Evolutionary conservation across 2,888 invertebrate species (phyloP), one percentile per base, ranked within the genome.

Genomic region (Aplocera efformata): DNA sequence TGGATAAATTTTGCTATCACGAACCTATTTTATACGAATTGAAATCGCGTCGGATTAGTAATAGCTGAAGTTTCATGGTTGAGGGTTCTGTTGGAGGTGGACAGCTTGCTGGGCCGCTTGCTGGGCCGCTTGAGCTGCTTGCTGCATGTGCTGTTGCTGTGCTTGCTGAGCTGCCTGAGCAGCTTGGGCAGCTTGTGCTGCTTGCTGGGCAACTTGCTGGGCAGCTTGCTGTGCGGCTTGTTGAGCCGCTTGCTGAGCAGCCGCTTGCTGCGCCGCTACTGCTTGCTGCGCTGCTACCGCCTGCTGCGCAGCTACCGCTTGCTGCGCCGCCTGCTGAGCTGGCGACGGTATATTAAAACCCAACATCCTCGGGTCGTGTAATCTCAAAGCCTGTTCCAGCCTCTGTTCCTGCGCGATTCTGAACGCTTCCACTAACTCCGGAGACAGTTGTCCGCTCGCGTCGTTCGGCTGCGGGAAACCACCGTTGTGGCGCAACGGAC

Each of bases 41-140:
- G 81, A 84, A 85, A 88, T 84, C 82, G 83, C 81, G 58, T 88
- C 83, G 74, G 84, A 85, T 93, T 93, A 94, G 93, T 93, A 93
- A 90, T 93, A 93, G 89, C 90, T 92, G 88, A 93, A 93, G 85
- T 93, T 93, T 94, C 94, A 94, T 91, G 94, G 90, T 69, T 91
- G 91, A 62, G 89, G 85, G 62, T 88, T 88, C 60, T 89, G 76
- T 70, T 91, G 83, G 39, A 88, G 76, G 60, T 88, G 81, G 57
- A 90, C 90, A 58, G 90, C 90, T 69, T 86, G 85, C 40, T 88
- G 88, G 1, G 85, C 84, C 2, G 88, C 86, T 52, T 85, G 84
- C 26, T 86, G 83, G 17, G 84, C 84, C 1, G 82, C 83, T 53
- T 84, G 88, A 0, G 84, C 84, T 4, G 88, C 86, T 49, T 85